Conservation (phyloP, 2,113 vertebrate species). For the Ia io region DNA sequence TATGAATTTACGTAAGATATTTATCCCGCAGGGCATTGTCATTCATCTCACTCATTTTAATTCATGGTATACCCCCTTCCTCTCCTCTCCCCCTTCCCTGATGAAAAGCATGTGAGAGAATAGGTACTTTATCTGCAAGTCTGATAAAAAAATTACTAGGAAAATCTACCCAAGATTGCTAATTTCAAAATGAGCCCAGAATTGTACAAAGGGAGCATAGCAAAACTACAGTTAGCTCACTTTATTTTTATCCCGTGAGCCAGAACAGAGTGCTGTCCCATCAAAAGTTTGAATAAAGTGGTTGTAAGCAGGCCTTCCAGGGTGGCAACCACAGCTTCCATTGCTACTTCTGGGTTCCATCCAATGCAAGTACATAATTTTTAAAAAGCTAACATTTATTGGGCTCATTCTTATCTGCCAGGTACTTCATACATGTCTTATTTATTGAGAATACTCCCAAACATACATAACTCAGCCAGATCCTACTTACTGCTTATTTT, state of each 20-base stretch:
- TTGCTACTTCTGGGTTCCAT: conserved; percentile 30
- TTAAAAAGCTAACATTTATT: conserved; percentile 17
- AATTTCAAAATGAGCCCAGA: conserved; percentile 25
- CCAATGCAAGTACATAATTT: conserved; percentile 21
- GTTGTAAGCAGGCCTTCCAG: neutral
- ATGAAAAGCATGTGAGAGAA: neutral
- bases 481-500: conserved; percentile 34
- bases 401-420: conserved; percentile 23
- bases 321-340: neutral
- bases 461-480: conserved; percentile 15
- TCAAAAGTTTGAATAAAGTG: neutral
- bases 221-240: conserved; percentile 9
- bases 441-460: conserved; percentile 45
- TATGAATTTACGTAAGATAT: neutral
- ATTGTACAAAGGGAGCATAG: neutral
- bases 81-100: too few relatives aligned
- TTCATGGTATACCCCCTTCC: neutral
- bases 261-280: neutral
- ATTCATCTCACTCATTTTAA: neutral
- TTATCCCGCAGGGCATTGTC: neutral
- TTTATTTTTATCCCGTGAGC: conserved; percentile 10
- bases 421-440: conserved; percentile 3
- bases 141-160: conserved; percentile 24
- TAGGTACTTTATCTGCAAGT: neutral
- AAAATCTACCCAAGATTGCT: conserved; percentile 14